A percentile compares a stretch with the other conserved stretches of the same genome.
Conservation (phyloP, 1,140 invertebrate genomes). For the Philotrypesis tridentata region DNA sequence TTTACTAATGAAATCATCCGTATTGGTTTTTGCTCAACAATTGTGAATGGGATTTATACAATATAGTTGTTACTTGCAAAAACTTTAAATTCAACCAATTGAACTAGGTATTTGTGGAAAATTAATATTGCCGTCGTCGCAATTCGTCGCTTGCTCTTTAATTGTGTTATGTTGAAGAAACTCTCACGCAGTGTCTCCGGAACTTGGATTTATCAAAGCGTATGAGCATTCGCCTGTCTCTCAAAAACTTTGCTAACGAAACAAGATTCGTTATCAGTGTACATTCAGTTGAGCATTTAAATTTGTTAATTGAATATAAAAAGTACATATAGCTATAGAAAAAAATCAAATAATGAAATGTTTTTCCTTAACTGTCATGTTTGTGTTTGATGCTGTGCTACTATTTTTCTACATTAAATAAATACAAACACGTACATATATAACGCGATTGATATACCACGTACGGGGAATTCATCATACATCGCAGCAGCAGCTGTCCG, state of each 20-base stretch:
- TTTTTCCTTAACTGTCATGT: too few relatives aligned
- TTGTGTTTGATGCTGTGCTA: too few relatives aligned
- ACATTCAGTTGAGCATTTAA: too few relatives aligned
- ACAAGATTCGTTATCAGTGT: neutral
- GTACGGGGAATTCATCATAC: neutral
- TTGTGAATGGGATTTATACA: too few relatives aligned
- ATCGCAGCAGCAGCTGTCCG: neutral
- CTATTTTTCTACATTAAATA: too few relatives aligned
- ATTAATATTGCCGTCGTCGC: conserved; percentile 64
- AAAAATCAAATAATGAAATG: too few relatives aligned
- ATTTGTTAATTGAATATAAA: too few relatives aligned
- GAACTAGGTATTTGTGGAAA: conserved; percentile 64
- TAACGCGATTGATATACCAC: neutral
- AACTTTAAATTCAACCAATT: conserved; percentile 67
- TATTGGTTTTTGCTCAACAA: too few relatives aligned
- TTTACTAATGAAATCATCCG: neutral
- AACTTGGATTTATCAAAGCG: conserved; percentile 50
- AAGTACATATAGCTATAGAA: too few relatives aligned
- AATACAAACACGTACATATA: too few relatives aligned
- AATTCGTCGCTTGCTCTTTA: conserved; percentile 60
- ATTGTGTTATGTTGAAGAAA: conserved; percentile 57
- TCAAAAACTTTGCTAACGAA: conserved; percentile 26
- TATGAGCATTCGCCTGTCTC: conserved; percentile 18
- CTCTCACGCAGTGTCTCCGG: conserved; percentile 50
- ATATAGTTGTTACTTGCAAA: conserved; percentile 54